phyloP scores from a whole-genome alignment of 2,113 vertebrate species.

The Tenrec ecaudatus region DNA sequence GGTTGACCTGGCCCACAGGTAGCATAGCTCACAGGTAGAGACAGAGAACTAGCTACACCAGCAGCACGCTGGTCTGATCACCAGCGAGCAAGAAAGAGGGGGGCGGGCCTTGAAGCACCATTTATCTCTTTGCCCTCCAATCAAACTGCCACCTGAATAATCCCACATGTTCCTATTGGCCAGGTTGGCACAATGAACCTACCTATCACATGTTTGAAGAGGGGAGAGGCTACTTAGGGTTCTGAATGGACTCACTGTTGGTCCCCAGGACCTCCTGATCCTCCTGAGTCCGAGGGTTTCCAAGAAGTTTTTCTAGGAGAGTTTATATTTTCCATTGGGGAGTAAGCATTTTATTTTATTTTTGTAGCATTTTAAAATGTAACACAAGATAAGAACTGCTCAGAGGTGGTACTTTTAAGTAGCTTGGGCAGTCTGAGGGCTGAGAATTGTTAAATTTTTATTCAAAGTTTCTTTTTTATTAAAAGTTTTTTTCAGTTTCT shows the following conservation, averaged over 20 bases:
- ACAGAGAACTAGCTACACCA: too few species aligned
- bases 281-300: not conserved
- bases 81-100: too few species aligned
- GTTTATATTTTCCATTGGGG: not conserved
- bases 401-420: not conserved
- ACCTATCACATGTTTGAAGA: too few species aligned
- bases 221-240: not conserved
- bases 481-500: not conserved
- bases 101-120: too few species aligned
- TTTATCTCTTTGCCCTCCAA: too few species aligned
- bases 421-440: not conserved
- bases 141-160: too few species aligned
- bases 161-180: too few species aligned
- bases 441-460: not conserved
- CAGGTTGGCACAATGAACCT: too few species aligned
- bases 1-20: too few species aligned
- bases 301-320: not conserved
- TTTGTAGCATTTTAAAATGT: not conserved
- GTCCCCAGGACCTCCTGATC: not conserved
- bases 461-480: conserved; percentile 3
- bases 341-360: not conserved
- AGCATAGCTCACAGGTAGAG: too few species aligned
- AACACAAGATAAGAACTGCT: not conserved
- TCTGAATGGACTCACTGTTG: not conserved
- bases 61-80: too few species aligned